phyloP scores from a whole-genome alignment of 1,140 invertebrate species.

The Leptestheria dahalacensis region DNA sequence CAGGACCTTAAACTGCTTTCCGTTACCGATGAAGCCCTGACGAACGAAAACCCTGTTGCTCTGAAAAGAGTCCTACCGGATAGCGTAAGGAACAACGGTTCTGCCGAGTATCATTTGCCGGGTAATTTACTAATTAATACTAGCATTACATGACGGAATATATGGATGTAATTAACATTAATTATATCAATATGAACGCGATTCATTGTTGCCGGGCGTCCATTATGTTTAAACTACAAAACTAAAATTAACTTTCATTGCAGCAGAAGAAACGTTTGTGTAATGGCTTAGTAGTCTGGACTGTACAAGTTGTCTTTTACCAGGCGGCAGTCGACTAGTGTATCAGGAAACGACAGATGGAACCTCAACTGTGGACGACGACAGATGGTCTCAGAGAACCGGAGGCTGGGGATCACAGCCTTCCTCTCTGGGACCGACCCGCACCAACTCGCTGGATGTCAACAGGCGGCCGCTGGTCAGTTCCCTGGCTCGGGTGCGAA shows the following conservation, averaged over 20 bases:
- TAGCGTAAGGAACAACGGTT: not conserved
- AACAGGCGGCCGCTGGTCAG: conserved; percentile 5
- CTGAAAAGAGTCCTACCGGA: conserved; percentile 2
- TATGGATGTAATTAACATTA: too few relatives aligned
- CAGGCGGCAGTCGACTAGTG: too few relatives aligned
- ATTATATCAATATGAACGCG: too few relatives aligned
- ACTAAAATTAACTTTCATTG: not conserved
- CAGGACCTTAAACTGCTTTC: conserved; percentile 36
- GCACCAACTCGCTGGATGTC: conserved; percentile 10
- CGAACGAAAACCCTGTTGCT: not conserved
- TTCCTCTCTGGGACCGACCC: conserved; percentile 1
- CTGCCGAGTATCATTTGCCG: too few relatives aligned
- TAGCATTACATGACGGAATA: too few relatives aligned
- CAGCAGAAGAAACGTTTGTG: too few relatives aligned
- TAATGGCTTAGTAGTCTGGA: too few relatives aligned
- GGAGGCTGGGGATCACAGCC: not conserved
- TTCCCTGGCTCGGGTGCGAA: conserved; percentile 15
- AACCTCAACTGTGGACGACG: not conserved
- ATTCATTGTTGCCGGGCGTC: too few relatives aligned
- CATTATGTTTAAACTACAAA: too few relatives aligned
- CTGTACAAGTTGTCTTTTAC: too few relatives aligned
- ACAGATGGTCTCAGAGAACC: not conserved
- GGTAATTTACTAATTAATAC: too few relatives aligned
- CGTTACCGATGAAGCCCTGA: conserved; percentile 15
- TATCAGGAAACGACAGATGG: not conserved